A percentile compares a stretch with the other conserved stretches of the same genome.
These are phyloP conservation scores for Schrankia costaestrigalis DNA, from an alignment of 2,888 invertebrate species.

Conservation along the genomic window DNA sequence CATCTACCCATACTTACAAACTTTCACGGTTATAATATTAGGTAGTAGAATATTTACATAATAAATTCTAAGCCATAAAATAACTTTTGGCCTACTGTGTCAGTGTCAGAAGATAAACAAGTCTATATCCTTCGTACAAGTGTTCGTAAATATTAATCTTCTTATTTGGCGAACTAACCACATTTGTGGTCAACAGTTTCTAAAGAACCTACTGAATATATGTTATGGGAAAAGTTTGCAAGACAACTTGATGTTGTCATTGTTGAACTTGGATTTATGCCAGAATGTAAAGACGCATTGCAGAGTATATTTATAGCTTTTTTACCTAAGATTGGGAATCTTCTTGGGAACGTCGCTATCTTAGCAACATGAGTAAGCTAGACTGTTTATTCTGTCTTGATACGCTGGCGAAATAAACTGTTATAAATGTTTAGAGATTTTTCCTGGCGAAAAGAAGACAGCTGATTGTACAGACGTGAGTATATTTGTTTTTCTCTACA, in stretches of 20 bases:
- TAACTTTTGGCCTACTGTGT: neutral
- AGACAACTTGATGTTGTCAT: slow-evolving; percentile 59
- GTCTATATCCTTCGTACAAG: slow-evolving; percentile 10
- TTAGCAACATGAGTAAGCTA: neutral
- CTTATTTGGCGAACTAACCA: slow-evolving; percentile 19
- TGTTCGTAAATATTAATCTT: slow-evolving; percentile 17
- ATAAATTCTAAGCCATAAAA: neutral
- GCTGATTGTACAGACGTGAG: too few relatives aligned
- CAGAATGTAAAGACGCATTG: slow-evolving; percentile 63
- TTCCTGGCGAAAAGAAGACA: too few relatives aligned
- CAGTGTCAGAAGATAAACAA: too few relatives aligned
- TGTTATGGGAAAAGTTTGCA: slow-evolving; percentile 48
- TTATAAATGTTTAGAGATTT: too few relatives aligned
- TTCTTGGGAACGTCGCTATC: slow-evolving; percentile 6
- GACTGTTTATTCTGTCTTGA: too few relatives aligned
- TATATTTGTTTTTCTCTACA: too few relatives aligned
- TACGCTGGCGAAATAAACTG: too few relatives aligned
- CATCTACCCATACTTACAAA: too few relatives aligned
- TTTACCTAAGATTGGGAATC: slow-evolving; percentile 20
- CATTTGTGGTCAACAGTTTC: slow-evolving; percentile 30
- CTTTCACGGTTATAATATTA: too few relatives aligned
- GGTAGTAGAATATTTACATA: too few relatives aligned
- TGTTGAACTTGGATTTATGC: slow-evolving; percentile 59
- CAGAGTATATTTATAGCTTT: slow-evolving; percentile 37
- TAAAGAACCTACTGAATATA: slow-evolving; percentile 26